These are phyloP conservation scores for Hermaeophaga mercurialis DNA, from an alignment of 2,888 invertebrate species.

Conservation along the genomic window DNA sequence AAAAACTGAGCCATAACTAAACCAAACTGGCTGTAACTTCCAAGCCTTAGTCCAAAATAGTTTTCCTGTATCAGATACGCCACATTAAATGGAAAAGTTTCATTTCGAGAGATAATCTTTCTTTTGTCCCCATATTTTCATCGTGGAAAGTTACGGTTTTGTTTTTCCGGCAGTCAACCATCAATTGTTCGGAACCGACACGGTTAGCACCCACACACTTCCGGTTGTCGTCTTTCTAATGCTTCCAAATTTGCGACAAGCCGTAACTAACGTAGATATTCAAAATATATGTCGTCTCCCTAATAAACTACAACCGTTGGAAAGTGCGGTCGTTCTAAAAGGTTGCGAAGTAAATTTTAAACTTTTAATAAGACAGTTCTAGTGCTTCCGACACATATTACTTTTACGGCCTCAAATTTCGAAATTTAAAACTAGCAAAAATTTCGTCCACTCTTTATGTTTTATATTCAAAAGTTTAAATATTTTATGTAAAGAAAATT, in stretches of 20 bases:
- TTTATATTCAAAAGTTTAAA: no score
- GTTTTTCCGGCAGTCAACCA: slow-evolving; percentile 33
- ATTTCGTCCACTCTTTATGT: no score
- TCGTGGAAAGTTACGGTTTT: slow-evolving; percentile 31
- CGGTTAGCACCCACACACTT: slow-evolving; percentile 30
- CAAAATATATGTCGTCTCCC: slow-evolving; percentile 1
- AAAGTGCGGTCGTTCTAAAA: neutral
- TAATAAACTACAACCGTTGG: slow-evolving; percentile 1
- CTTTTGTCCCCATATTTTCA: slow-evolving; percentile 32
- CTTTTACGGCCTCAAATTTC: no score
- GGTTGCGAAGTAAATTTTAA: neutral
- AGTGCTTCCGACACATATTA: no score
- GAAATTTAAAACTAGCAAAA: no score
- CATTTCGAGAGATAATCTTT: slow-evolving; percentile 30
- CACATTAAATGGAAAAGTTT: slow-evolving; percentile 35
- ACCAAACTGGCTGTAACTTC: neutral
- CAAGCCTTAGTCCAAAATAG: slow-evolving; percentile 19
- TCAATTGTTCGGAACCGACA: slow-evolving; percentile 35
- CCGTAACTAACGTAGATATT: neutral
- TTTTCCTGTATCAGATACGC: slow-evolving; percentile 32
- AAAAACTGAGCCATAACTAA: no score
- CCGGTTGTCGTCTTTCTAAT: slow-evolving; percentile 16
- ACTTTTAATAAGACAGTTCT: neutral
- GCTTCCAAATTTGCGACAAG: slow-evolving; percentile 11
- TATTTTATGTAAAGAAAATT: no score